These are phyloP conservation scores for Gymnarchus niloticus DNA, from an alignment of 2,113 vertebrate genomes.

Conservation along the genomic window DNA sequence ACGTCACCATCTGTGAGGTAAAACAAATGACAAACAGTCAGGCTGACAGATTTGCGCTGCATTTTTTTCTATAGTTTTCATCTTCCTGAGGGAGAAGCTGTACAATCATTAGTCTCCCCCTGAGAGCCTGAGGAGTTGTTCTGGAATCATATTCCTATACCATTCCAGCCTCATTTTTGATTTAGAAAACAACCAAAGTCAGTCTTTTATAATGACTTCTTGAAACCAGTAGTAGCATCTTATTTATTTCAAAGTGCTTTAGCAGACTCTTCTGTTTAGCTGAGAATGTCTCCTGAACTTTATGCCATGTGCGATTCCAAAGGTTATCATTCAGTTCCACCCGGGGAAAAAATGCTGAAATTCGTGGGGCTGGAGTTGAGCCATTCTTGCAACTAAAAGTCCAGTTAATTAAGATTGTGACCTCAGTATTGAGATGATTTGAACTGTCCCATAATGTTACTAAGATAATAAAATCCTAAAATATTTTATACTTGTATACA, in stretches of 20 bases:
- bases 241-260: not conserved
- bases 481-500: too few species aligned
- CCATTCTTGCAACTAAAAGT: not conserved
- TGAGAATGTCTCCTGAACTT: not conserved
- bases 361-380: not conserved
- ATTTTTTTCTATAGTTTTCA: not conserved
- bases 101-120: too few species aligned
- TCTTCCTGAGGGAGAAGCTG: too few species aligned
- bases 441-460: not conserved
- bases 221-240: not conserved
- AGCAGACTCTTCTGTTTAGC: not conserved
- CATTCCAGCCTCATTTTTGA: not conserved
- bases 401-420: slow-evolving; percentile 34
- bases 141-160: not conserved
- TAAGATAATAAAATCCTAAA: not conserved
- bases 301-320: not conserved
- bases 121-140: not conserved
- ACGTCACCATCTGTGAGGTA: not conserved
- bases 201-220: not conserved
- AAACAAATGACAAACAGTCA: not conserved
- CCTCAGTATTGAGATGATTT: slow-evolving; percentile 28
- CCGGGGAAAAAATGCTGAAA: not conserved
- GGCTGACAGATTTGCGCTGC: not conserved
- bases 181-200: not conserved
- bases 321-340: not conserved